phyloP scores from a whole-genome alignment of 2,888 invertebrate genomes.

The Agelastica alni region DNA sequence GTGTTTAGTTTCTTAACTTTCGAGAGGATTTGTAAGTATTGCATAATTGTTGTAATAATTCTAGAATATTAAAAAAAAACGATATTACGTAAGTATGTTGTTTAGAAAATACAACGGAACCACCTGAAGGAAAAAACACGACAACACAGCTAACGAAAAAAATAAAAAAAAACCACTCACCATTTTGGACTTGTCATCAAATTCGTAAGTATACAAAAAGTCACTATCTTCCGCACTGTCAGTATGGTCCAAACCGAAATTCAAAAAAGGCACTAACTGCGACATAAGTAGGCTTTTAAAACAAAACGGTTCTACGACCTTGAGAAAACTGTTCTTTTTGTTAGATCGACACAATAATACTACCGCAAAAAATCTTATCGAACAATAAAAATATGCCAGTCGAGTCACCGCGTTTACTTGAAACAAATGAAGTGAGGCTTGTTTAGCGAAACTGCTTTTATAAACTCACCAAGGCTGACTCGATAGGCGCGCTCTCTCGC shows the following conservation, averaged over 20 bases:
- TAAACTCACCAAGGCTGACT: slow-evolving; percentile 30
- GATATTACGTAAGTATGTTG: no score
- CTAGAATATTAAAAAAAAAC: no score
- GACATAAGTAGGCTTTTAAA: slow-evolving; percentile 60
- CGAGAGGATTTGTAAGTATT: no score
- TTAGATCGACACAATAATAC: slow-evolving; percentile 1
- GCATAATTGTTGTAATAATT: no score
- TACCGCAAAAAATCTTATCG: slow-evolving; percentile 14
- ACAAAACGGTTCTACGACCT: slow-evolving; percentile 5
- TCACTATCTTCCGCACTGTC: slow-evolving; percentile 41
- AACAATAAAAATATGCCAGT: slow-evolving; percentile 6
- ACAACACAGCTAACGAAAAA: no score
- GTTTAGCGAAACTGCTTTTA: slow-evolving; percentile 31
- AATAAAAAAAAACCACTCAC: slow-evolving; percentile 38
- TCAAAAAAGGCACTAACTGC: slow-evolving; percentile 65
- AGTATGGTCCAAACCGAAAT: slow-evolving; percentile 52
- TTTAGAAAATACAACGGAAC: no score
- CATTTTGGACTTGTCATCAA: slow-evolving; percentile 45
- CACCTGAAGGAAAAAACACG: no score
- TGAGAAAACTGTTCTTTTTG: slow-evolving; percentile 8
- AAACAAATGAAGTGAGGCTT: slow-evolving; percentile 28
- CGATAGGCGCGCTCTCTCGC: slow-evolving; percentile 23
- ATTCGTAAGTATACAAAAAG: slow-evolving; percentile 44
- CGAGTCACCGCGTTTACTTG: slow-evolving; percentile 23
- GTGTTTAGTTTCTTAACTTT: no score